phyloP scores from a whole-genome alignment of 2,113 vertebrate species.

The Tyrannus savana region DNA sequence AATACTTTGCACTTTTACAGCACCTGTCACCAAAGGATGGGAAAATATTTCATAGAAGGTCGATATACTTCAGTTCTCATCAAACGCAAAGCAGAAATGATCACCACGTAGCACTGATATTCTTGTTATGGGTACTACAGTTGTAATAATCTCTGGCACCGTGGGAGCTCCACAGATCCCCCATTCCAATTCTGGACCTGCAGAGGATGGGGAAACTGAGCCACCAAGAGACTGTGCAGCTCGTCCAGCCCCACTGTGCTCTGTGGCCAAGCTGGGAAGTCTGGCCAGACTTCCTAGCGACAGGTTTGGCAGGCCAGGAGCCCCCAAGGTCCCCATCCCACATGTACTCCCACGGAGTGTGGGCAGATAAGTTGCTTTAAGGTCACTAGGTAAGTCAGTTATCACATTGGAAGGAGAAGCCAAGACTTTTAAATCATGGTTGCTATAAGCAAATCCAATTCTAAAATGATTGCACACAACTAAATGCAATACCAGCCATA shows the following conservation, averaged over 20 bases:
- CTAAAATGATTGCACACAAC: not conserved
- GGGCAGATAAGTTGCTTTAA: not conserved
- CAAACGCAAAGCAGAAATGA: not conserved
- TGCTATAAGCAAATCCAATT: not conserved
- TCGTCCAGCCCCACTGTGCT: not conserved
- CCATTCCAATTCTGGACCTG: not conserved
- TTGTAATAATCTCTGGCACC: not conserved
- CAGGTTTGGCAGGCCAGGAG: not conserved
- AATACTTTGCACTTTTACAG: not conserved
- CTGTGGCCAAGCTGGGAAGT: not conserved
- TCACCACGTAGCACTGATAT: not conserved
- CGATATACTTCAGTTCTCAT: not conserved
- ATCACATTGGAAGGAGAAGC: not conserved
- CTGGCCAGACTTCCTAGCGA: fast-evolving
- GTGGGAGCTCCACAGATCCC: not conserved
- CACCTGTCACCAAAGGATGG: not conserved
- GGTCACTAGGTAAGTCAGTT: not conserved
- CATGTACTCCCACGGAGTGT: fast-evolving
- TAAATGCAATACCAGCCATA: not conserved
- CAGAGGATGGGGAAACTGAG: not conserved
- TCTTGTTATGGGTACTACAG: not conserved
- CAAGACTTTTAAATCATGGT: not conserved
- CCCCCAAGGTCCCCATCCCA: not conserved
- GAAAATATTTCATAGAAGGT: not conserved
- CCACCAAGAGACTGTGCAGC: not conserved